A percentile compares a stretch with the other conserved stretches of the same genome.
phyloP scores from a whole-genome alignment of 2,888 invertebrate genomes.

The Agrochola macilenta region DNA sequence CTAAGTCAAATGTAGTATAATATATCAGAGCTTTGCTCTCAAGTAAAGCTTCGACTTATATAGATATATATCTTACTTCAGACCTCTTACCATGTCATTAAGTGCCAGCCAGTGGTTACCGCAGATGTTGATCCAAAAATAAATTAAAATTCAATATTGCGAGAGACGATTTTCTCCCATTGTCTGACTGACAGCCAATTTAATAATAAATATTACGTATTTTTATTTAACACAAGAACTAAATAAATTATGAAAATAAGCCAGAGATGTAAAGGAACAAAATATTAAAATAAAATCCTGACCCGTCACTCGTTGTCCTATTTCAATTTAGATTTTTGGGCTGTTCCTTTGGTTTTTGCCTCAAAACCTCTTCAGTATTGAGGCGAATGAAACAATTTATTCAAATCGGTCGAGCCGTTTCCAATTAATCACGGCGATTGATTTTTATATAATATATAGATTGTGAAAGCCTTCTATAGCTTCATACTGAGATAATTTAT shows the following conservation, averaged over 20 bases:
- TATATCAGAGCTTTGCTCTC: conserved; percentile 53
- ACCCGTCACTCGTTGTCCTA: too few species aligned
- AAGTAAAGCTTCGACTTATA: conserved; percentile 55
- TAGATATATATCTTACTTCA: conserved; percentile 21
- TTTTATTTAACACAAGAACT: not conserved
- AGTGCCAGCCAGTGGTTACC: not conserved
- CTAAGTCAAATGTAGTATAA: conserved; percentile 35
- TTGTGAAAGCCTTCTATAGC: not conserved
- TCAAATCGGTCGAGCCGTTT: too few species aligned
- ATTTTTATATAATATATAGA: too few species aligned
- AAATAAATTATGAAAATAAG: not conserved
- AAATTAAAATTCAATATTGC: not conserved
- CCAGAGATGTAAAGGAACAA: not conserved
- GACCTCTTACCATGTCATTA: conserved; percentile 10
- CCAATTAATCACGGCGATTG: too few species aligned
- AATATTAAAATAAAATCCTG: too few species aligned
- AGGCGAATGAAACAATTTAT: too few species aligned
- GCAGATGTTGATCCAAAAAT: not conserved
- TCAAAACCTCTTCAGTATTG: too few species aligned
- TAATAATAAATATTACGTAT: not conserved
- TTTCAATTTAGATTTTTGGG: too few species aligned
- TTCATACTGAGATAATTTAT: not conserved
- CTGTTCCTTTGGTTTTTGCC: too few species aligned
- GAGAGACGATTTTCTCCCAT: not conserved
- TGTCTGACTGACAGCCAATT: not conserved